These are phyloP conservation scores for Diplodus sargus DNA, from an alignment of 2,797 vertebrate genomes.

Conservation along the genomic window DNA sequence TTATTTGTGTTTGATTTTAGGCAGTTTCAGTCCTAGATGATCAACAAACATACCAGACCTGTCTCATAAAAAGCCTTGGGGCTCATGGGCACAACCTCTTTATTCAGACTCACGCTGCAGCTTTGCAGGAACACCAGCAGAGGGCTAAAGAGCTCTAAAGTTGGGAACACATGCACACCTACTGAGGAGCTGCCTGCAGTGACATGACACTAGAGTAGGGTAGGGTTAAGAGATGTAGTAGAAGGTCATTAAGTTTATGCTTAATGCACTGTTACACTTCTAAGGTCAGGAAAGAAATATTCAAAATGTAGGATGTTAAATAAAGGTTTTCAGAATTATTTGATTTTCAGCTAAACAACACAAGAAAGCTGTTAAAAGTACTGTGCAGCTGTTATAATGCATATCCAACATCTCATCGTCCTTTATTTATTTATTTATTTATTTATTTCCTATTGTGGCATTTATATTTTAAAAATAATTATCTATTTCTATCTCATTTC, in stretches of 20 bases:
- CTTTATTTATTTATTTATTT: too few relatives aligned
- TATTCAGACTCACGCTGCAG: constrained; percentile 33
- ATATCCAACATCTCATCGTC: background rate
- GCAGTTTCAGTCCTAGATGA: too few relatives aligned
- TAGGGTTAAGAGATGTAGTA: background rate
- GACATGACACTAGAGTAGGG: background rate
- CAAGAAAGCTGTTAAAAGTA: background rate
- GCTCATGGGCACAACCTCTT: background rate
- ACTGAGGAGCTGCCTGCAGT: background rate
- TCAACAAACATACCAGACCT: constrained; percentile 6
- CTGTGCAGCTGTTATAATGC: background rate
- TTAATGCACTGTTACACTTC: background rate
- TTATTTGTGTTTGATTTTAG: too few relatives aligned
- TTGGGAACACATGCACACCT: constrained; percentile 1
- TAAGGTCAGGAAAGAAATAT: background rate
- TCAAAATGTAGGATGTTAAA: background rate
- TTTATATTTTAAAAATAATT: too few relatives aligned
- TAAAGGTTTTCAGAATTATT: background rate
- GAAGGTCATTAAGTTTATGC: too few relatives aligned
- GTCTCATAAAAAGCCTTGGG: background rate
- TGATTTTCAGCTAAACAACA: background rate
- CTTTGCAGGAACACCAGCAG: constrained; percentile 64
- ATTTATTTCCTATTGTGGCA: too few relatives aligned
- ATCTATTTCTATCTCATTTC: too few relatives aligned
- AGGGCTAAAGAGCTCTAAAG: constrained; percentile 54